Conservation (phyloP, 2,797 vertebrate genomes). For the Vireo griseus region DNA sequence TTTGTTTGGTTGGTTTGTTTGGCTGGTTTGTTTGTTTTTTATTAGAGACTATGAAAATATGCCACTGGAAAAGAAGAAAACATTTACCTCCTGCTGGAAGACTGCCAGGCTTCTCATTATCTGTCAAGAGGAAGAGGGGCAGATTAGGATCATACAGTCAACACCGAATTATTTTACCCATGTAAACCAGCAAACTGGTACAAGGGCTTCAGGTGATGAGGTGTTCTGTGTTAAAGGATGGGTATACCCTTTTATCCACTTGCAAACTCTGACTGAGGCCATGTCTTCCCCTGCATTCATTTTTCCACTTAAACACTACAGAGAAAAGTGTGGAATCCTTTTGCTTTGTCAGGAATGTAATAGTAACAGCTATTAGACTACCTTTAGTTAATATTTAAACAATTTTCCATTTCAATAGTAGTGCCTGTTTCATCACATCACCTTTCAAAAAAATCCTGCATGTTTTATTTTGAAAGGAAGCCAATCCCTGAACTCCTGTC, state of each 20-base stretch:
- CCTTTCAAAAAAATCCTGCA: background rate
- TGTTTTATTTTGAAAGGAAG: background rate
- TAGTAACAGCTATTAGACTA: background rate
- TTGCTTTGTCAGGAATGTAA: background rate
- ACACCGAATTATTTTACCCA: background rate
- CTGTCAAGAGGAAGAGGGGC: constrained; percentile 6
- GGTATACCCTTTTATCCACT: background rate
- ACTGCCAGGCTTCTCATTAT: constrained; percentile 29
- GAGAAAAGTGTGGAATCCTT: background rate
- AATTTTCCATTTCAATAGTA: background rate
- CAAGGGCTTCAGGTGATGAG: background rate
- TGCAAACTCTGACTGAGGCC: background rate
- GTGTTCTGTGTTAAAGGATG: background rate
- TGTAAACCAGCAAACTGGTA: background rate
- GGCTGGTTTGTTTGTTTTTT: too few species aligned
- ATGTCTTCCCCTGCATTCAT: background rate
- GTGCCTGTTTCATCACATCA: background rate
- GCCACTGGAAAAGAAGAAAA: background rate
- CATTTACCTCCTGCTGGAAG: background rate
- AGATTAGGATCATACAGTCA: background rate
- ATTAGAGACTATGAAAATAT: background rate
- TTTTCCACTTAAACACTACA: background rate
- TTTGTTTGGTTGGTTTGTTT: background rate
- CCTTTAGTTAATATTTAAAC: background rate
- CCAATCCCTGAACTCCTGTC: background rate